Conservation (phyloP, 2,797 vertebrate genomes). For the Triplophysa yarkandensis region DNA sequence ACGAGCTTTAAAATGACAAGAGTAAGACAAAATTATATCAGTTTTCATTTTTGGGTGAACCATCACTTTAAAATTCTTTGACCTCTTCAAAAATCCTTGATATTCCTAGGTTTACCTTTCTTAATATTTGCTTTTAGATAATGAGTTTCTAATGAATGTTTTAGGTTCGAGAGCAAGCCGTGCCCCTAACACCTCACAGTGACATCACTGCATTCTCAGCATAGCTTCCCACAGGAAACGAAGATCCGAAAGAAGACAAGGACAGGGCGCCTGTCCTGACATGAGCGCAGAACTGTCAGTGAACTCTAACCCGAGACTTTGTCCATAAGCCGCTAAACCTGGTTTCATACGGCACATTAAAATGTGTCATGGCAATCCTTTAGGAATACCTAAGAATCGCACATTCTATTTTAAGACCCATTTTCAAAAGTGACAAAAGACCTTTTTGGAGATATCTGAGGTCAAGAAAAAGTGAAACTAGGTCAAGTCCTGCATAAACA, state of each 20-base stretch:
- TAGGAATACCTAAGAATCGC: not conserved
- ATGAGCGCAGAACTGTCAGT: constrained; percentile 32
- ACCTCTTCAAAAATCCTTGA: not conserved
- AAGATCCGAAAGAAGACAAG: constrained; percentile 34
- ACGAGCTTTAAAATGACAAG: no score
- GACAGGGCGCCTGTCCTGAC: constrained; percentile 32
- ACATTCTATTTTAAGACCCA: constrained; percentile 1
- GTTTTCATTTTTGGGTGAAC: no score
- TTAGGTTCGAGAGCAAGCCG: not conserved
- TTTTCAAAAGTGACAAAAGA: not conserved
- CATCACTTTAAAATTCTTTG: not conserved
- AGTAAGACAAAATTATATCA: no score
- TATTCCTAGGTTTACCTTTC: not conserved
- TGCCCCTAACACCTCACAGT: constrained; percentile 7
- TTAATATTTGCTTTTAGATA: not conserved
- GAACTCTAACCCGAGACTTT: constrained; percentile 5
- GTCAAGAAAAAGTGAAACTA: constrained; percentile 14
- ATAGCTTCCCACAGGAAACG: constrained; percentile 46
- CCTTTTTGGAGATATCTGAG: constrained; percentile 11
- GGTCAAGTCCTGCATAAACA: constrained; percentile 9
- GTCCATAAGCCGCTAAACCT: not conserved
- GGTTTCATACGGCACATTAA: constrained; percentile 1
- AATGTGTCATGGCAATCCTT: not conserved
- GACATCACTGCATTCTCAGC: constrained; percentile 55
- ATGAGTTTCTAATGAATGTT: not conserved